phyloP scores from a whole-genome alignment of 2,113 vertebrate species.

The Pristiophorus japonicus region DNA sequence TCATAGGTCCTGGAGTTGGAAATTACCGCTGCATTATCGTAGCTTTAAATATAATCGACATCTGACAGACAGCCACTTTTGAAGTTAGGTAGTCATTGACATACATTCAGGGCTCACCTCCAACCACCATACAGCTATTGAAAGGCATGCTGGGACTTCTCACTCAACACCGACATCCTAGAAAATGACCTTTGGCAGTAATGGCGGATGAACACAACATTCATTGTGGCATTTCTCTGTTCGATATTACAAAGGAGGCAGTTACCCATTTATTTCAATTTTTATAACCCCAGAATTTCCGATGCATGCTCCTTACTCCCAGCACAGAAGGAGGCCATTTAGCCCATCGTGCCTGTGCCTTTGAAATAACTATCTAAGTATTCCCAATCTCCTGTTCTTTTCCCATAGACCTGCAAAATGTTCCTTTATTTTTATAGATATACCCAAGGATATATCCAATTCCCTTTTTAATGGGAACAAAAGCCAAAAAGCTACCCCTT shows the following conservation, averaged over 20 bases:
- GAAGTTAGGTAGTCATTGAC: background rate
- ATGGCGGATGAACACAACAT: too few species aligned
- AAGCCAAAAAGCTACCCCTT: background rate
- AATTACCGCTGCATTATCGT: background rate
- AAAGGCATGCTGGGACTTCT: background rate
- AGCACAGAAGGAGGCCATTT: background rate
- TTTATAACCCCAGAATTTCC: background rate
- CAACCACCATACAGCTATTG: background rate
- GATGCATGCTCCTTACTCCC: background rate
- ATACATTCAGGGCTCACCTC: background rate
- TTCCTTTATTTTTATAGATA: background rate
- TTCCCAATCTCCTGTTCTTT: background rate
- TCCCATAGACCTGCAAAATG: background rate
- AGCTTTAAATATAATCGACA: background rate
- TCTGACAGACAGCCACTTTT: background rate
- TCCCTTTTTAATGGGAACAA: background rate
- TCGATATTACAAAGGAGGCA: background rate
- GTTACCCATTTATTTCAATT: background rate
- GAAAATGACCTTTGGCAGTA: too few species aligned
- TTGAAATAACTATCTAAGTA: background rate
- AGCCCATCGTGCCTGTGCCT: background rate
- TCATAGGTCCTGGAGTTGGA: background rate
- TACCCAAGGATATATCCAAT: background rate
- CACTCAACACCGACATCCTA: background rate
- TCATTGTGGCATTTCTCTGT: too few species aligned